phyloP scores from a whole-genome alignment of 2,797 vertebrate species.

The Botia almorhae region DNA sequence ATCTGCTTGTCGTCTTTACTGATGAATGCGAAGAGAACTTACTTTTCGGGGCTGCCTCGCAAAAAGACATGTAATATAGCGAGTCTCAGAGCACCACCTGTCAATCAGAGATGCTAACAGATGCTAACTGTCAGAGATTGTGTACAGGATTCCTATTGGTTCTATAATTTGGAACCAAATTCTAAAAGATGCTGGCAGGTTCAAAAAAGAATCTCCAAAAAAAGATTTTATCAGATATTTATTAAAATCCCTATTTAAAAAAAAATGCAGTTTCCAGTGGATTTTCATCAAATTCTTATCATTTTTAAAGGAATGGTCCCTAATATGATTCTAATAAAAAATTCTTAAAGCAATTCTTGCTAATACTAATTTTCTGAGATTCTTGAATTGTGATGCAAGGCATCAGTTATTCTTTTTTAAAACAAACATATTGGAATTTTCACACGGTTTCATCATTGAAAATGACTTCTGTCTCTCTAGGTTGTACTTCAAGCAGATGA shows the following conservation, averaged over 20 bases:
- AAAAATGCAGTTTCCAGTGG: background rate
- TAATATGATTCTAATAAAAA: background rate
- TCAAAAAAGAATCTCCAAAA: background rate
- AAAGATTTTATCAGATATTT: background rate
- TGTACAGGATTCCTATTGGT: background rate
- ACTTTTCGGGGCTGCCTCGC: background rate
- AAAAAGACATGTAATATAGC: background rate
- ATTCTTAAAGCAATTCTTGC: background rate
- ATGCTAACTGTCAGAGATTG: background rate
- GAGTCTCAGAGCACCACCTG: background rate
- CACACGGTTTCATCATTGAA: background rate
- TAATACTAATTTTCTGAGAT: background rate
- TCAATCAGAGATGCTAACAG: background rate
- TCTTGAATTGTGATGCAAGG: background rate
- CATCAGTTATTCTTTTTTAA: background rate
- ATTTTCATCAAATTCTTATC: background rate
- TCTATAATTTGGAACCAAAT: background rate
- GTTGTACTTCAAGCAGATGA: constrained; percentile 29
- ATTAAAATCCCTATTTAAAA: background rate
- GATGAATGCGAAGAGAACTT: constrained; percentile 35
- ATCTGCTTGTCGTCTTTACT: constrained; percentile 25
- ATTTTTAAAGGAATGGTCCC: background rate
- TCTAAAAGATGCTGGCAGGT: background rate
- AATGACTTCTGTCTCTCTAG: constrained; percentile 36
- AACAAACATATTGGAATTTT: background rate